Percentiles rank a stretch among this genome's conserved stretches.
phyloP scores from a whole-genome alignment of 2,797 vertebrate genomes.

The Notolabrus celidotus region DNA sequence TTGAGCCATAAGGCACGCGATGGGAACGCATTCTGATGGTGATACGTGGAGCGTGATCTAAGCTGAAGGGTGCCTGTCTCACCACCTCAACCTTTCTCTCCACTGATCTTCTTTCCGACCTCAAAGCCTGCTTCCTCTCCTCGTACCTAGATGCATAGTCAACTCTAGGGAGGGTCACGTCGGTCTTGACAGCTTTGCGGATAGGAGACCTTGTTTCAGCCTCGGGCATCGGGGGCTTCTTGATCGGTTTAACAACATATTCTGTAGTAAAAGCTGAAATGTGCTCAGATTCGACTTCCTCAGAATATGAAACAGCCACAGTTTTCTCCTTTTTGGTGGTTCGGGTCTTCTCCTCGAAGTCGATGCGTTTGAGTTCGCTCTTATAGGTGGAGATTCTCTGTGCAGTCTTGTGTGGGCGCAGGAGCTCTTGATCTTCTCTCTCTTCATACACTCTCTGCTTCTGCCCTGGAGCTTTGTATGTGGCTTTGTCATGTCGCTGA shows the following conservation, averaged over 20 bases:
- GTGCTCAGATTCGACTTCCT: conserved; percentile 84
- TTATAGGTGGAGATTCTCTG: conserved; percentile 92
- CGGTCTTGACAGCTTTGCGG: conserved; percentile 79
- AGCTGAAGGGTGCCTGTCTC: conserved; percentile 93
- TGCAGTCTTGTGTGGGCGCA: conserved; percentile 88
- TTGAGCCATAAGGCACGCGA: conserved; percentile 90
- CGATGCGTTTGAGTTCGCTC: conserved; percentile 91
- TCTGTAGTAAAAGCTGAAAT: conserved; percentile 81
- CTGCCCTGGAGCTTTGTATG: conserved; percentile 89
- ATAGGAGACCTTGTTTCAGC: conserved; percentile 82
- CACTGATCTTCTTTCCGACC: conserved; percentile 86
- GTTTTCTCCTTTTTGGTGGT: conserved; percentile 86
- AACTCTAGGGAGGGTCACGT: conserved; percentile 88
- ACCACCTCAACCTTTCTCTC: conserved; percentile 89
- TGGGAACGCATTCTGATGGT: conserved; percentile 98
- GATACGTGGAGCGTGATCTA: conserved; percentile 94
- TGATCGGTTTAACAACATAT: conserved; percentile 92
- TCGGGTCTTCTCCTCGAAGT: conserved; percentile 92
- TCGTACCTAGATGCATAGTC: conserved; percentile 97
- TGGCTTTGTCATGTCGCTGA: conserved; percentile 91
- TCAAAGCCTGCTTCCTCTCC: conserved; percentile 94
- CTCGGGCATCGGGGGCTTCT: conserved; percentile 83
- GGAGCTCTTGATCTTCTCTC: conserved; percentile 93
- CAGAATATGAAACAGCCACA: conserved; percentile 84
- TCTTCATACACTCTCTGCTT: conserved; percentile 93